These are phyloP conservation scores for Diachasmimorpha longicaudata DNA, from an alignment of 1,140 invertebrate species.

Conservation along the genomic window DNA sequence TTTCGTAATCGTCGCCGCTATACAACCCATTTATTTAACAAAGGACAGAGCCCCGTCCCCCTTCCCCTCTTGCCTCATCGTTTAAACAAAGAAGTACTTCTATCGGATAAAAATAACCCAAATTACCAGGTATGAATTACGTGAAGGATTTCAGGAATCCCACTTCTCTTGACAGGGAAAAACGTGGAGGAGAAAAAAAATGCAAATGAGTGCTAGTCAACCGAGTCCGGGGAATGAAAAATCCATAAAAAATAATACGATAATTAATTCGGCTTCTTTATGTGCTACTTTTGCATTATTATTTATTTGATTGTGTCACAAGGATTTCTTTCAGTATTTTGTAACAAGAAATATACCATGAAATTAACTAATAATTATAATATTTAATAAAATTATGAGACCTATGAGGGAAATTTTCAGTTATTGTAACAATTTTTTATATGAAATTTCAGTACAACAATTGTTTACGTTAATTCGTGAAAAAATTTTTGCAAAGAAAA, in stretches of 20 bases:
- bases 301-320: not conserved
- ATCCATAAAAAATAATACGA: not conserved
- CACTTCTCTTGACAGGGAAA: not conserved
- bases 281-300: not conserved
- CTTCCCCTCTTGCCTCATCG: not conserved
- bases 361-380: no score
- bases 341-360: no score
- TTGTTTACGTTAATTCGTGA: no score
- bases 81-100: conserved; percentile 16
- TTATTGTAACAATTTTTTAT: no score
- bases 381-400: no score
- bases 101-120: conserved; percentile 25
- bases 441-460: no score
- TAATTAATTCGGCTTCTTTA: not conserved
- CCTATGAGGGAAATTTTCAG: no score
- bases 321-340: not conserved
- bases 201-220: not conserved
- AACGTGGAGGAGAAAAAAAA: conserved; percentile 3
- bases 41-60: not conserved
- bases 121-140: conserved; percentile 23
- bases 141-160: not conserved
- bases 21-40: conserved; percentile 27
- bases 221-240: not conserved
- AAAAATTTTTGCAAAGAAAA: no score
- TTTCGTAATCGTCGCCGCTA: conserved; percentile 7